Base-by-base conservation (phyloP, 2,888 invertebrate genomes). In the Drymonia ruficornis region DNA sequence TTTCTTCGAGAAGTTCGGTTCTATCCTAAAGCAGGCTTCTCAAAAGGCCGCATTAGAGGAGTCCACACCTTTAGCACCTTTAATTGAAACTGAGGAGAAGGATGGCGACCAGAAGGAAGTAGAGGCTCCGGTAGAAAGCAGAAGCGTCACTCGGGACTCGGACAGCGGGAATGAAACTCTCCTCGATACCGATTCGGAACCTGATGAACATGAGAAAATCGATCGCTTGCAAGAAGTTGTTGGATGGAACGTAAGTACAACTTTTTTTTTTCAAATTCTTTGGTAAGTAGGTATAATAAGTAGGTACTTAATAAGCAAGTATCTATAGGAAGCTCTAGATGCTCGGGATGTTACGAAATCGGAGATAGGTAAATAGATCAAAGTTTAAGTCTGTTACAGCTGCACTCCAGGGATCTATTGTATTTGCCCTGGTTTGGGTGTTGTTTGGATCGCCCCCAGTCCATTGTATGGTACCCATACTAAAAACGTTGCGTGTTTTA, bases 1-100 rank as follows among this genome's bases (percentile, higher is more conserved):
- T 49, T 97, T 97, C 85, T 97, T 97, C 80, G 97, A 97, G 82
- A 96, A 96, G 76, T 96, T 97, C 72, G 97, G 97, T 0, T 95
- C 96, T 0, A 90, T 96, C 49, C 86, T 97, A 53, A 94, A 94
- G 51, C 95, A 95, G 78, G 93, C 90, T 0, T 94, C 94, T n/a
- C 93, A 92, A 69, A 93, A 90, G 61, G 95, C 94, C 0, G 94
- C 94, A 23, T 79, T 91, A 50, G 91, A 93, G 60, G 94, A 95
- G 63, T 83, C 93, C 1, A 93, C 94, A 11, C 93, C 94, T 0
- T 74, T 94, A 52, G 94, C 94, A 11, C 93, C 94, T 8, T 76
- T 94, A 59, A 89, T 85, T 58, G 91, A 91, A 54, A 79, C 73
- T 0, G 88, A 89, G 56, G 88, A 89, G 55, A 86, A 87, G 57